These are phyloP conservation scores for Sebastes vulpes DNA, from an alignment of 2,797 vertebrate genomes.

Conservation along the genomic window DNA sequence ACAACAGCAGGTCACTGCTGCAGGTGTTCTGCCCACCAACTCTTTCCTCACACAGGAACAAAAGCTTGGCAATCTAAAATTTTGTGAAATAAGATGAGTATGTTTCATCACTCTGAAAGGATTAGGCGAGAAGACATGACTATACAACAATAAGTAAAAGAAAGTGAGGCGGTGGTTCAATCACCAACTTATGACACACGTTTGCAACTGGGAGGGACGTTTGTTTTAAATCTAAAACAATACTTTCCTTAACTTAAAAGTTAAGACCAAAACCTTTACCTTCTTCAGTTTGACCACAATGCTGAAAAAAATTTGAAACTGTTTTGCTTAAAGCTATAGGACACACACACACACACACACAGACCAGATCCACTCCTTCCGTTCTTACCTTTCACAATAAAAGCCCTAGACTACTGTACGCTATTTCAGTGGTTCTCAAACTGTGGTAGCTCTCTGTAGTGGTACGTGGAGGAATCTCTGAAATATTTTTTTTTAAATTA, in stretches of 20 bases:
- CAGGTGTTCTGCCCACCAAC: constrained; percentile 86
- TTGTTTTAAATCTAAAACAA: not conserved
- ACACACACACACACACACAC: not conserved
- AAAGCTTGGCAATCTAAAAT: not conserved
- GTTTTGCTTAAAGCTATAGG: not conserved
- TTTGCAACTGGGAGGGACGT: not conserved
- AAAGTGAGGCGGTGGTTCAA: not conserved
- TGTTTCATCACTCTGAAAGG: not conserved
- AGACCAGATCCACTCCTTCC: too few relatives aligned
- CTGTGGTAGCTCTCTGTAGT: too few relatives aligned
- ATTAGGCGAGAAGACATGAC: not conserved
- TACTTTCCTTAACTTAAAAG: not conserved
- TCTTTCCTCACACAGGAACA: constrained; percentile 7
- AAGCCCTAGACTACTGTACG: too few relatives aligned
- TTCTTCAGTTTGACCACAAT: not conserved
- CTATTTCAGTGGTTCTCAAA: too few relatives aligned
- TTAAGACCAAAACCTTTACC: not conserved
- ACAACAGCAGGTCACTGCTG: constrained; percentile 78
- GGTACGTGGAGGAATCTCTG: too few relatives aligned
- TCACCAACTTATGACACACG: not conserved
- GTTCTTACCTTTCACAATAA: too few relatives aligned
- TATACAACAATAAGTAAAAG: not conserved
- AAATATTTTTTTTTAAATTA: too few relatives aligned
- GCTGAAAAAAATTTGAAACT: too few relatives aligned
- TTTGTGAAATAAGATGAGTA: not conserved